phyloP scores from a whole-genome alignment of 1,140 invertebrate genomes.

The Luehdorfia chinensis region DNA sequence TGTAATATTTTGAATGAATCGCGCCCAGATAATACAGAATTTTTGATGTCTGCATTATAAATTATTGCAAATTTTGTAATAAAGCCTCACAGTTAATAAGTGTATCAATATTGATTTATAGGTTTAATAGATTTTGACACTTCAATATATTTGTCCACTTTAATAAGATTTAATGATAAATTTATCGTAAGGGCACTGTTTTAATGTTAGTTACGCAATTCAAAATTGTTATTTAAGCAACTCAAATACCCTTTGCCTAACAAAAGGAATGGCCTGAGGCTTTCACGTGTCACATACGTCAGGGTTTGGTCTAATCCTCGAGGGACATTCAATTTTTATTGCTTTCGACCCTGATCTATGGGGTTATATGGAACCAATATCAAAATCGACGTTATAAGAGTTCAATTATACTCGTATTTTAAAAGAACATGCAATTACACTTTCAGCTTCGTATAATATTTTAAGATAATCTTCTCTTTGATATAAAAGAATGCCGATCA shows the following conservation, averaged over 20 bases:
- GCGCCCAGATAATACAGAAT: conserved; percentile 27
- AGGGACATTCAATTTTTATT: conserved; percentile 70
- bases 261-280: conserved; percentile 54
- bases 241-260: conserved; percentile 32
- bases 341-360: conserved; percentile 59
- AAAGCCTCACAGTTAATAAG: not conserved
- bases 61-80: not conserved
- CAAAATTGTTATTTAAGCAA: conserved; percentile 3
- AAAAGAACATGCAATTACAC: conserved; percentile 17
- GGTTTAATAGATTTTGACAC: not conserved
- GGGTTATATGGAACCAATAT: conserved; percentile 60
- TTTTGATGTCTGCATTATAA: conserved; percentile 16
- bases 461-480: no score
- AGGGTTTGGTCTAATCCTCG: conserved; percentile 67
- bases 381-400: conserved; percentile 43
- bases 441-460: conserved; percentile 13
- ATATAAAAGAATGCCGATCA: no score
- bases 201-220: no score
- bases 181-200: no score
- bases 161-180: no score
- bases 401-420: conserved; percentile 42
- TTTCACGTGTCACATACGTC: conserved; percentile 67
- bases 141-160: no score
- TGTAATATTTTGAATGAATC: conserved; percentile 35
- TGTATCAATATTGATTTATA: conserved; percentile 11